Evolutionary conservation across 1,140 invertebrate species (phyloP).

Genomic region (Metaphire vulgaris): DNA sequence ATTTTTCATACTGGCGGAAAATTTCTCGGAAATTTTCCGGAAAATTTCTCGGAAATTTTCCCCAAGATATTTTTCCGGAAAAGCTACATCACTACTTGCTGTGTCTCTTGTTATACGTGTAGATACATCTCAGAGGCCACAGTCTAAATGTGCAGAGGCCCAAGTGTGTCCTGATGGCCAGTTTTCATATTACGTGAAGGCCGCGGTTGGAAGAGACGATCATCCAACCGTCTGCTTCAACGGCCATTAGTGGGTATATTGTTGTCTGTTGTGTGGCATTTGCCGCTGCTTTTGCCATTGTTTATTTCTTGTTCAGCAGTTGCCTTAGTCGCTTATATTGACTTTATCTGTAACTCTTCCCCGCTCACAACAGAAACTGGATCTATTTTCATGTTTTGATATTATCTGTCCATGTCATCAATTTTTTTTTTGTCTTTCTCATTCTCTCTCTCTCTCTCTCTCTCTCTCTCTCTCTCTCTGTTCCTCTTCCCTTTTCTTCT

Average conservation of each 20-base stretch:
- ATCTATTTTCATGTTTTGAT: background rate
- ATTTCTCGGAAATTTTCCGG: no score
- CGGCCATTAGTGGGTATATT: background rate
- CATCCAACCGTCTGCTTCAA: background rate
- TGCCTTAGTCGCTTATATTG: background rate
- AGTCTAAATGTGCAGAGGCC: background rate
- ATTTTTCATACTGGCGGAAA: background rate
- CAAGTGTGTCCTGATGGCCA: background rate
- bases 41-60: no score
- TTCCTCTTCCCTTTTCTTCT: background rate
- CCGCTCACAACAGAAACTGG: background rate
- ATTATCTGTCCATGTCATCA: background rate
- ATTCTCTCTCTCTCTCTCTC: background rate
- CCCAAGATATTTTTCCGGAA: no score
- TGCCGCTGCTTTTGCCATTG: background rate
- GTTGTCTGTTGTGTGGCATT: background rate
- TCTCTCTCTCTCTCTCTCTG: background rate
- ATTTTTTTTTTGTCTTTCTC: background rate
- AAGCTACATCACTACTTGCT: background rate
- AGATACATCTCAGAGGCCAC: background rate
- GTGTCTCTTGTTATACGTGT: background rate
- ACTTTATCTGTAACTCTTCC: background rate
- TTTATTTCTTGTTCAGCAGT: background rate
- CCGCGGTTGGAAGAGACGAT: background rate
- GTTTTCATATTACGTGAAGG: background rate